Evolutionary conservation across 2,113 vertebrate genomes (phyloP).

Genomic region (Mormyrus iriodes): DNA sequence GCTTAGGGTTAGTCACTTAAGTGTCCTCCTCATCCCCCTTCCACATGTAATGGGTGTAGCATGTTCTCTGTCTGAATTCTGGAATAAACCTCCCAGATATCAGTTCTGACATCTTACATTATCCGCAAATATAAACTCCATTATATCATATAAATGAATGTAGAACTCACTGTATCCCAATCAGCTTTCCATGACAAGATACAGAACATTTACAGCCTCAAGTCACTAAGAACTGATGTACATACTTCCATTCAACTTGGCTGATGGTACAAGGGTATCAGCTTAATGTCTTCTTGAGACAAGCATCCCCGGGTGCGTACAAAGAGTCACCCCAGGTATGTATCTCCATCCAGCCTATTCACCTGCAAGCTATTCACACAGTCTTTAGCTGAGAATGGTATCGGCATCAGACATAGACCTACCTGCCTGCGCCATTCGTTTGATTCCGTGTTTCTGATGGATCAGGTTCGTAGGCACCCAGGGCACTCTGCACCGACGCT

Average conservation of each 20-base stretch:
- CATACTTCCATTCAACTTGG: background rate
- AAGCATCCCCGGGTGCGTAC: background rate
- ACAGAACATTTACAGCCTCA: background rate
- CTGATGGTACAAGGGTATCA: background rate
- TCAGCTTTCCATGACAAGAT: background rate
- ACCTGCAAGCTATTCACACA: background rate
- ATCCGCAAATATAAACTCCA: background rate
- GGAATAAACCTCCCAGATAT: background rate
- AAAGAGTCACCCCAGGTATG: background rate
- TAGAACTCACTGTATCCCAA: background rate
- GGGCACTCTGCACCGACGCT: background rate
- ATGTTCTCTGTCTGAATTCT: background rate
- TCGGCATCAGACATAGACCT: background rate
- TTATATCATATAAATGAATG: background rate
- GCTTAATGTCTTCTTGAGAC: background rate
- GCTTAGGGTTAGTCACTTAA: background rate
- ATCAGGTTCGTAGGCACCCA: background rate
- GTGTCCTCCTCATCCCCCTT: background rate
- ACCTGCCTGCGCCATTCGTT: conserved; percentile 3
- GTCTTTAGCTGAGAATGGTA: background rate
- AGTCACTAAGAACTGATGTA: background rate
- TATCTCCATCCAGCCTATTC: background rate
- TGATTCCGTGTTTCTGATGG: background rate
- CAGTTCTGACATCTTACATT: background rate
- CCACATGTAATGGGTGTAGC: background rate